Evolutionary conservation across 1,140 invertebrate species (phyloP), one percentile per base, ranked within the genome.

Genomic region (Neodiprion fabricii): DNA sequence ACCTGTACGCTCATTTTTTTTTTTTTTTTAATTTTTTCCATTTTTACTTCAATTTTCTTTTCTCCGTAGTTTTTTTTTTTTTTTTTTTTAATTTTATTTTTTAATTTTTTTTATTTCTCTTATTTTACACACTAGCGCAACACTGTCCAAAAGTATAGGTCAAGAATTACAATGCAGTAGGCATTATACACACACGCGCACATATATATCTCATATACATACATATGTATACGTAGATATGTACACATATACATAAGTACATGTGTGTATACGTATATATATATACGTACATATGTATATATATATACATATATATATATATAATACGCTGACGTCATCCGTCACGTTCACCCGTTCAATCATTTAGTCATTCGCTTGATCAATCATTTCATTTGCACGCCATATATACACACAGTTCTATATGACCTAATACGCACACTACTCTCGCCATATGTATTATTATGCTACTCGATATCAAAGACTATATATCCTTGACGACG

Each of bases 101-200:
- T 21, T 53, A 2, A 11, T 61, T 61, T 9, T 61, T 40, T 40
- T 40, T 40, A 61, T 4, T 61, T 14, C 11, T 61, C 11, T 4
- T 61, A 61, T 61, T 61, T 61, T 61, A 61, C 53, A 81, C 75
- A 77, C 75, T 80, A 79, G 74, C 74, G 78, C 79, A 79, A 85
- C 80, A 79, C 72, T 79, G 82, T 85, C 83, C 83, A 84, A 86
- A 85, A 85, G 81, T 85, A 85, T 81, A 85, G 78, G 82, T 85
- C 83, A 84, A 85, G 76, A 83, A 81, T 84, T 82, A 84, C 75
- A 82, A 82, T 83, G 71, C 72, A 83, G 82, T 78, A 78, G 80
- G 74, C 81, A 81, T 82, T 79, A 61, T 9, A 40, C 28, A 40
- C 28, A 40, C 28, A 40, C 28, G 5, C 28, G 5, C 28, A 40